Percentiles rank a stretch among this genome's conserved stretches.
Conservation (phyloP, 2,888 invertebrate species). For the Tetrapedia diversipes region DNA sequence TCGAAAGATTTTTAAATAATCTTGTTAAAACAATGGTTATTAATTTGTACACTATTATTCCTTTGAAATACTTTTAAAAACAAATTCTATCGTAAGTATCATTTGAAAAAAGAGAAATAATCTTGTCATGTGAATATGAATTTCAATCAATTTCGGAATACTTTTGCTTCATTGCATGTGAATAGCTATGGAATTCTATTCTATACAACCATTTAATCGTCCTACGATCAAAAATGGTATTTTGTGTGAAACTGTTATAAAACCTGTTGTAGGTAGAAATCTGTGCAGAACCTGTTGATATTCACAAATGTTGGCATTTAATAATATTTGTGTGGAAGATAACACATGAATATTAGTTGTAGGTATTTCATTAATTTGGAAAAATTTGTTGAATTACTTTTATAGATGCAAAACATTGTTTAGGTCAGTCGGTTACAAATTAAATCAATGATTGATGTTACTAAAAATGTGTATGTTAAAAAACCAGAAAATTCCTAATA, state of each 20-base stretch:
- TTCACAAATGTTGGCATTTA: background rate
- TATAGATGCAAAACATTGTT: background rate
- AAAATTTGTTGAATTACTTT: background rate
- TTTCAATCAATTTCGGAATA: slow-evolving; percentile 30
- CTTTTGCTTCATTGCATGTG: background rate
- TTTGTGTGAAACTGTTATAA: background rate
- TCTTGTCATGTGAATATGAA: slow-evolving; percentile 17
- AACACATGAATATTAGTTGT: no score
- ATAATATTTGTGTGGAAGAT: no score
- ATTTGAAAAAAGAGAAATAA: slow-evolving; percentile 30
- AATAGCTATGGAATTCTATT: background rate
- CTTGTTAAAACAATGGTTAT: no score
- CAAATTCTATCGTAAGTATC: no score
- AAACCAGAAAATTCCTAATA: no score
- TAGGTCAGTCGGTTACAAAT: no score
- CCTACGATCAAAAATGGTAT: no score
- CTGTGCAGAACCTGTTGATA: background rate
- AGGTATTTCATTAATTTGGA: background rate
- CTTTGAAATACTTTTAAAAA: no score
- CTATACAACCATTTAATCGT: background rate
- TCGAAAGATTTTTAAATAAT: no score
- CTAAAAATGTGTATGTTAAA: no score
- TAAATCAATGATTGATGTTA: no score
- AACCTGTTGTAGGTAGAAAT: background rate
- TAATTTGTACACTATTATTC: no score